Conservation (phyloP, 2,888 invertebrate genomes). For the Dorcus parallelipipedus region DNA sequence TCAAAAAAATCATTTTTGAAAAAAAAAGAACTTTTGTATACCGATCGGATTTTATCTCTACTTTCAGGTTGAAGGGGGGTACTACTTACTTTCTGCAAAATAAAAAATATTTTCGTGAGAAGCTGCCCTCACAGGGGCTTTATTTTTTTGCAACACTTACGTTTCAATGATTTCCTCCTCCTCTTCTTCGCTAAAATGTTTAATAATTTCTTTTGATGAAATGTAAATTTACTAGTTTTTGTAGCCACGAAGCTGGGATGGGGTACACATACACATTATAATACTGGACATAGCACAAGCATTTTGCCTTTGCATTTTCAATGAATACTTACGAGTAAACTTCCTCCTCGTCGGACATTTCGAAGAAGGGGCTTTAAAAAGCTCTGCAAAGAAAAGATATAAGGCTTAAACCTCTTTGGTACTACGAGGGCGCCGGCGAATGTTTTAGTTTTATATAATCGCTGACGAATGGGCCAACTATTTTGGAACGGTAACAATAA, state of each 20-base stretch:
- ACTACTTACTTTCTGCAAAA: slow-evolving; percentile 56
- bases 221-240: neutral
- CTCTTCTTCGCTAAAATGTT: slow-evolving; percentile 61
- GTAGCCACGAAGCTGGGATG: slow-evolving; percentile 24
- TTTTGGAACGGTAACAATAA: slow-evolving; percentile 6
- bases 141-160: slow-evolving; percentile 55
- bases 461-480: slow-evolving; percentile 6
- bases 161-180: slow-evolving; percentile 73
- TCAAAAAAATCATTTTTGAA: neutral
- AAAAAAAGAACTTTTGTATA: neutral
- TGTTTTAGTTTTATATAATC: neutral
- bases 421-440: neutral
- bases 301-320: neutral
- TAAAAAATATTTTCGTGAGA: slow-evolving; percentile 32
- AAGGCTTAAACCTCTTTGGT: neutral
- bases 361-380: slow-evolving; percentile 61
- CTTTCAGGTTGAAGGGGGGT: slow-evolving; percentile 5
- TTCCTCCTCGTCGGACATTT: slow-evolving; percentile 94
- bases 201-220: slow-evolving; percentile 1
- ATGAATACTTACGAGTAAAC: slow-evolving; percentile 83
- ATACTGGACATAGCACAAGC: slow-evolving; percentile 3
- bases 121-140: neutral
- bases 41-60: neutral
- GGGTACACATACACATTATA: neutral
- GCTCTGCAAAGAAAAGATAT: slow-evolving; percentile 50